Conservation (phyloP, 2,888 invertebrate genomes). For the Drosophila melanocephala region DNA sequence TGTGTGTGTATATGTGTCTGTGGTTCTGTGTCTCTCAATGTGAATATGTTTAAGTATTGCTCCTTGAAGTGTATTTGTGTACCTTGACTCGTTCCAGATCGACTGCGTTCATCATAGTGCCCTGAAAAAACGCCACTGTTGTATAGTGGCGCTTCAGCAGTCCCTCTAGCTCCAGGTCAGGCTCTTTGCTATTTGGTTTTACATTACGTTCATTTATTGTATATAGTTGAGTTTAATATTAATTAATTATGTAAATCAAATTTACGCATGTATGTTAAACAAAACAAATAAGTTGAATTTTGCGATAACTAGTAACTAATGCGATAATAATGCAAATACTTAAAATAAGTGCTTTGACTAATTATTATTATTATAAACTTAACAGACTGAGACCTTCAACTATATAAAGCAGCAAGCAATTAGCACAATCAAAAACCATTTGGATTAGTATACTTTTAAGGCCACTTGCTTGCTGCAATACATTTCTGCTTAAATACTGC, state of each 20-base stretch:
- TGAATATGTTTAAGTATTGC: constrained; percentile 17
- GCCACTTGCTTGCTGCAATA: constrained; percentile 37
- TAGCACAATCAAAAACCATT: constrained; percentile 4
- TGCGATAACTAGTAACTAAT: constrained; percentile 46
- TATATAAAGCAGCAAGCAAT: constrained; percentile 32
- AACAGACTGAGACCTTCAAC: constrained; percentile 25
- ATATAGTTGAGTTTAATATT: constrained; percentile 38
- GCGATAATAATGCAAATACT: constrained; percentile 53
- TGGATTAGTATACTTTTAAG: constrained; percentile 12
- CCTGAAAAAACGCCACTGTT: constrained; percentile 99
- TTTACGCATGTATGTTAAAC: constrained; percentile 12
- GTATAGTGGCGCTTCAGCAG: constrained; percentile 99
- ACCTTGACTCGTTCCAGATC: constrained; percentile 99
- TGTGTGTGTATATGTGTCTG: constrained; percentile 28
- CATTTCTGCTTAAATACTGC: constrained; percentile 64
- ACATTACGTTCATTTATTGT: constrained; percentile 55
- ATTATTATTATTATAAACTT: constrained; percentile 47
- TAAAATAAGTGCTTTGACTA: constrained; percentile 67
- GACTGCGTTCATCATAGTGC: constrained; percentile 99
- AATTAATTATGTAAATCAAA: constrained; percentile 34
- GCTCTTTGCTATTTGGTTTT: constrained; percentile 94
- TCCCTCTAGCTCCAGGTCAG: constrained; percentile 99
- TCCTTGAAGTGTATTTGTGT: constrained; percentile 85
- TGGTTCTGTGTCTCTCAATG: constrained; percentile 29
- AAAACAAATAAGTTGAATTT: constrained; percentile 10